A percentile compares a stretch with the other conserved stretches of the same genome.
Evolutionary conservation across 2,888 invertebrate species (phyloP).

Genomic region (Lasioglossum leucozonium): DNA sequence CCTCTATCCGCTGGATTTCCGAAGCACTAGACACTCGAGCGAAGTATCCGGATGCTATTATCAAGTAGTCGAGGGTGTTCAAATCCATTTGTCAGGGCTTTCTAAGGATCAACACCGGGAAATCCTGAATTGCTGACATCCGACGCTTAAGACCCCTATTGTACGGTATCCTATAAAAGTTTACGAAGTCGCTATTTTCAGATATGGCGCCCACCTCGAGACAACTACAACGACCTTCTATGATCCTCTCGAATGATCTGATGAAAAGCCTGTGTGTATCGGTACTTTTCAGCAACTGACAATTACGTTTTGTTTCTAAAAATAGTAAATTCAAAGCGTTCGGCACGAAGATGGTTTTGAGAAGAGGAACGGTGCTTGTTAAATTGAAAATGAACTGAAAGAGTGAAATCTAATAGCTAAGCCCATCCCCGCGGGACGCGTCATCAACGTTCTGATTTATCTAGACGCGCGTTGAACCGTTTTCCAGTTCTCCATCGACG

Average conservation of each 20-base stretch:
- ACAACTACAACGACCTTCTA: background rate
- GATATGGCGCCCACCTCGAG: background rate
- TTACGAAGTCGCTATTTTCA: slow-evolving; percentile 3
- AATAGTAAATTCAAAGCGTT: background rate
- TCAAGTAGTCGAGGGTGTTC: background rate
- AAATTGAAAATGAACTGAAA: background rate
- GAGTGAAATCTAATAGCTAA: background rate
- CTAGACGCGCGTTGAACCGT: slow-evolving; percentile 25
- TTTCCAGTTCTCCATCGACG: slow-evolving; percentile 50
- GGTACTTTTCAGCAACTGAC: background rate
- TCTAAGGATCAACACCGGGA: background rate
- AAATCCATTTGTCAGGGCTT: background rate
- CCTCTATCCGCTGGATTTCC: background rate
- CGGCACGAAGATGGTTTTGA: background rate
- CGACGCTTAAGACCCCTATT: slow-evolving; percentile 6
- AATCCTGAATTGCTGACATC: slow-evolving; percentile 3
- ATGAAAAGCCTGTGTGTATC: background rate
- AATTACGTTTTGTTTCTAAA: background rate
- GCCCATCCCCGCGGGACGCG: background rate
- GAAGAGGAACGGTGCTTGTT: background rate
- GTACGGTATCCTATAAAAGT: background rate
- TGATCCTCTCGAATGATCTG: background rate
- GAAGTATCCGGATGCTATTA: background rate
- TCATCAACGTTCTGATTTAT: slow-evolving; percentile 19
- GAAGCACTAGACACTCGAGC: background rate